These are phyloP conservation scores for Hydropotes inermis DNA, from an alignment of 2,113 vertebrate genomes.

Conservation along the genomic window DNA sequence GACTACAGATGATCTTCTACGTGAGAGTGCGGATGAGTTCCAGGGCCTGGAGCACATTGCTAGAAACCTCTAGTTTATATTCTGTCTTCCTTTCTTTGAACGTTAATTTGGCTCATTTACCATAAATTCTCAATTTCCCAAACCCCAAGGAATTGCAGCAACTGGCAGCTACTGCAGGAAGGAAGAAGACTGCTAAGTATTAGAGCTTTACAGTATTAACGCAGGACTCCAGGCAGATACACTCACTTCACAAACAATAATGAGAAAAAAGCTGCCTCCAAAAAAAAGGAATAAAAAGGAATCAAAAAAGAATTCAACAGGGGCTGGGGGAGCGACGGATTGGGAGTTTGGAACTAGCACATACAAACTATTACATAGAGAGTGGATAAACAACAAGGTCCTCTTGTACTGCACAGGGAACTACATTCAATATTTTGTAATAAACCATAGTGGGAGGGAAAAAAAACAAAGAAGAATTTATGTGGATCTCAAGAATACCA, in stretches of 20 bases:
- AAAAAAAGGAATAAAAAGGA: background rate
- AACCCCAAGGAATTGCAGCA: background rate
- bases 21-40: background rate
- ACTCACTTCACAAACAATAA: background rate
- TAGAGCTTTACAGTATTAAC: background rate
- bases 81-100: background rate
- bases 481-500: background rate
- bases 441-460: background rate
- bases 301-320: background rate
- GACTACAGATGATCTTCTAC: background rate
- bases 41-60: background rate
- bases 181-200: background rate
- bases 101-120: background rate
- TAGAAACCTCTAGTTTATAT: background rate
- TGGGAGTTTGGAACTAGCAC: background rate
- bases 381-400: background rate
- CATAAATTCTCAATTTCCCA: slow-evolving; percentile 4
- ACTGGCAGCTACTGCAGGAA: background rate
- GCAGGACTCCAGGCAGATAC: background rate
- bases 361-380: background rate
- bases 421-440: background rate
- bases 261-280: background rate
- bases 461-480: background rate
- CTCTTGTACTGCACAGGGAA: background rate
- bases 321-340: background rate